Evolutionary conservation across 37 sponge, comb jelly and placozoan genomes (phyloP), one percentile per base, ranked within the genome.

Genomic region (Cliona cf. orientalis): DNA sequence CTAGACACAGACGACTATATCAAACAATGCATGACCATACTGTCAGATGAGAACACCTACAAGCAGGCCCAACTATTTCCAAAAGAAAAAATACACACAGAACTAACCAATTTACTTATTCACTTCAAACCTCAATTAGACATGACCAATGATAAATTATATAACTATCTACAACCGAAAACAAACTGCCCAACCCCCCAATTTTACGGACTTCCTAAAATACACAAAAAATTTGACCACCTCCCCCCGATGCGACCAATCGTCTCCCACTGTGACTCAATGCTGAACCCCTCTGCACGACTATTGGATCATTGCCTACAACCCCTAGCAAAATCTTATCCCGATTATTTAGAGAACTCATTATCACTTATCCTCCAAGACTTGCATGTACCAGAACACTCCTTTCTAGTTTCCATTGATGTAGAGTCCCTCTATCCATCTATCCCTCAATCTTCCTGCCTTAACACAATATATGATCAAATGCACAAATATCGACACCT

Each of bases 1-100:
- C n/a, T 73, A 31, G n/a, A 73, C 74, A 45, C 74, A 46, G 55
- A 44, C 46, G 74, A 73, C 74, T 73, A 73, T 28, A 9, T 73
- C 11, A 17, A 46, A 5, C 74, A 73, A 23, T 73, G 74, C 28
- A 6, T 31, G 21, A 69, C 42, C 34, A 14, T n/a, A 11, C 75
- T 37, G 29, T 11, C 56, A 9, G 19, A 56, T 35, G 29, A 7
- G 25, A 42, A 46, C 14, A 73, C 56, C 45, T 75, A 66, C 42
- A 5, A 26, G 63, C 60, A 84, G 5, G 83, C 84, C 0, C 65
- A 80, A 41, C 80, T 86, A 5, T 81, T 86, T 25, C 86, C 92
- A 32, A 7, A 82, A 0, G 83, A 87, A 40, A 83, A 91, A 37
- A 68, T 66, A 42, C 79, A 83, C 70, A 82, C 41, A 42, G 37